Conservation (phyloP, 2,888 invertebrate species). For the Gastracanthus pulcherrimus region DNA sequence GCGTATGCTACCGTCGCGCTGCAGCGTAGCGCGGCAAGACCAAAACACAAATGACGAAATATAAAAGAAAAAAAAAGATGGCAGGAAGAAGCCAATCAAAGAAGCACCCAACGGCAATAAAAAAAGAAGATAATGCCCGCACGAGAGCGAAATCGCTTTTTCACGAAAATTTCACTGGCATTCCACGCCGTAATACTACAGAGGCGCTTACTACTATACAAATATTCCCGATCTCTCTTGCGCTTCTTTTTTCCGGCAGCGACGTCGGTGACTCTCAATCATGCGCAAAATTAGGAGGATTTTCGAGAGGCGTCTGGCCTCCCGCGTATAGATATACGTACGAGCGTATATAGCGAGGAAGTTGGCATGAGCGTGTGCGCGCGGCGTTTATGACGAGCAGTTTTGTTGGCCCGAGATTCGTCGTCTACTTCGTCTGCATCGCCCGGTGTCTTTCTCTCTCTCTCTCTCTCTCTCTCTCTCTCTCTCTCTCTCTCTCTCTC, state of each 20-base stretch:
- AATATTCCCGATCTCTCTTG: not conserved
- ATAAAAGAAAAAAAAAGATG: not conserved
- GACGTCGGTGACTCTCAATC: conserved; percentile 8
- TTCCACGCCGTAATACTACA: too few relatives aligned
- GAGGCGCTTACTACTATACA: too few relatives aligned
- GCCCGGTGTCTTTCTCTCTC: too few relatives aligned
- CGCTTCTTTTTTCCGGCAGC: not conserved
- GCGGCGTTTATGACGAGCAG: conserved; percentile 27
- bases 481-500: not conserved
- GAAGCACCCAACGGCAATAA: too few relatives aligned
- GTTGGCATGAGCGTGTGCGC: conserved; percentile 26
- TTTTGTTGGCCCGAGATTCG: conserved; percentile 35
- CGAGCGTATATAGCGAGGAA: too few relatives aligned
- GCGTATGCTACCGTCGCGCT: too few relatives aligned
- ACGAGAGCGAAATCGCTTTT: too few relatives aligned
- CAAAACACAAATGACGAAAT: not conserved
- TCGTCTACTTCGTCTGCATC: too few relatives aligned
- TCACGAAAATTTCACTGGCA: too few relatives aligned
- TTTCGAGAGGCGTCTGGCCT: conserved; percentile 19
- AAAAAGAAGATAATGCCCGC: too few relatives aligned
- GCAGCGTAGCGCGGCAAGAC: not conserved
- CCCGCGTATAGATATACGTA: too few relatives aligned
- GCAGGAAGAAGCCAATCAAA: too few relatives aligned
- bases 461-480: not conserved
- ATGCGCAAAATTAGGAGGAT: conserved; percentile 44